Evolutionary conservation across 2,888 invertebrate genomes (phyloP).

Genomic region (Ganaspis brasiliensis): DNA sequence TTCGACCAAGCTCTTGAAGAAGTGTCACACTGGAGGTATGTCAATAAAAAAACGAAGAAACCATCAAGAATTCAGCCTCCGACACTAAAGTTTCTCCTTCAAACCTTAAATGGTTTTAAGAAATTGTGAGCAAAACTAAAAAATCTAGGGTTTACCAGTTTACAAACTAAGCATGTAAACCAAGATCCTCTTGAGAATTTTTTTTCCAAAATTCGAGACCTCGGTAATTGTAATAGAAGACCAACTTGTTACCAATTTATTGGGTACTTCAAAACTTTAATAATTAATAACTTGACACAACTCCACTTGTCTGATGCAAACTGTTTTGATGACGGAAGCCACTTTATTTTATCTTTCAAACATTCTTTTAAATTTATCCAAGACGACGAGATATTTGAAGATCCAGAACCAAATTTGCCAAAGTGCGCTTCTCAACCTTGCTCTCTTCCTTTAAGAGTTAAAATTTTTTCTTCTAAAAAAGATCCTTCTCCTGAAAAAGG

Average conservation of each 20-base stretch:
- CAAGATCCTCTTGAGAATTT: constrained; percentile 33
- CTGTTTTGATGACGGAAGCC: neutral
- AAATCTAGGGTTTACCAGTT: neutral
- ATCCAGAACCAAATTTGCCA: no score
- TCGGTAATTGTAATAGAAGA: neutral
- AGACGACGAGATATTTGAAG: no score
- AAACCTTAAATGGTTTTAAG: neutral
- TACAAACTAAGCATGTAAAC: neutral
- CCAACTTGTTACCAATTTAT: constrained; percentile 5
- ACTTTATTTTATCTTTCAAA: neutral
- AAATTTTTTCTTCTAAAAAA: no score
- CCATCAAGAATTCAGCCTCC: neutral
- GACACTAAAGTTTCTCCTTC: neutral
- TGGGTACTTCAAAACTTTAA: constrained; percentile 10
- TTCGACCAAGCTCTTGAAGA: neutral
- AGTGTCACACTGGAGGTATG: neutral
- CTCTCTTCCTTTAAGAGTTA: no score
- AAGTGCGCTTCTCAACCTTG: no score
- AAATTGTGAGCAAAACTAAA: neutral
- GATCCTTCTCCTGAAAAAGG: no score
- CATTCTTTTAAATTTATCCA: no score
- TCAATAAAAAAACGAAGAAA: neutral
- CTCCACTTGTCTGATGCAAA: neutral
- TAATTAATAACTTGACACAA: constrained; percentile 21
- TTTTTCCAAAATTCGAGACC: neutral